Base-by-base conservation (phyloP, 2,888 invertebrate genomes). In the Oscheius onirici region DNA sequence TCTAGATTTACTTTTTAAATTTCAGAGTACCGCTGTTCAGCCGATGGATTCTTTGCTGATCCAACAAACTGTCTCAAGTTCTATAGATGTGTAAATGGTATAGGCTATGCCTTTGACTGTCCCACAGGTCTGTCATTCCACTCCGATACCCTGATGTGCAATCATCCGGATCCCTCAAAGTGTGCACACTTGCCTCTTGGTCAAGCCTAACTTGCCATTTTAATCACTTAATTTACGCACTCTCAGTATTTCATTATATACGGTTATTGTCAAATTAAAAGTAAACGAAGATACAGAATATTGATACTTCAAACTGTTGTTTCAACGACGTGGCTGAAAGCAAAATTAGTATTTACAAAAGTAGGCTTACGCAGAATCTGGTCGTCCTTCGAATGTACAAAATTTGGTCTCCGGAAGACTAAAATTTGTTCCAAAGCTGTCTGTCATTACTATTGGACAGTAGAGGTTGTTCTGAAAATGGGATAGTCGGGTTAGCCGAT, bases 21-120 rank as follows among this genome's bases (percentile, higher is more conserved):
- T 69, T 57, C 46, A 75, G 76, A 72, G 22, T 87, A 85, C 75
- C 71, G 71, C 17, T 86, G 86, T 72, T 66, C 71, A 1, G 58
- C 73, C 3, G 86, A 86, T 46, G 86, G 86, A 3, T 86, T 87
- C 73, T 87, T 78, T 68, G 74, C 80, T 3, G 84, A 86, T 65
- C 77, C 80, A 6, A 58, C 49, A 8, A 68, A 80, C 57, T 77
- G 75, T 54, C 63, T 71, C 46, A 84, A 82, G 66, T 86, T 86
- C 72, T 81, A 80, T 63, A 76, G 86, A 8, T 86, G 86, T 52
- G 86, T 84, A 15, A 80, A 78, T 54, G 77, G 82, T 24, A 72
- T 78, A 17, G 79, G 86, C 2, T 87, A 86, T 72, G 77, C 82
- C n/a, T 87, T 87, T 54, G 83, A 86, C 54, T 86, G 86, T 43